A percentile compares a stretch with the other conserved stretches of the same genome.
Evolutionary conservation across 2,113 vertebrate species (phyloP).

Genomic region (Misgurnus mizolepis): DNA sequence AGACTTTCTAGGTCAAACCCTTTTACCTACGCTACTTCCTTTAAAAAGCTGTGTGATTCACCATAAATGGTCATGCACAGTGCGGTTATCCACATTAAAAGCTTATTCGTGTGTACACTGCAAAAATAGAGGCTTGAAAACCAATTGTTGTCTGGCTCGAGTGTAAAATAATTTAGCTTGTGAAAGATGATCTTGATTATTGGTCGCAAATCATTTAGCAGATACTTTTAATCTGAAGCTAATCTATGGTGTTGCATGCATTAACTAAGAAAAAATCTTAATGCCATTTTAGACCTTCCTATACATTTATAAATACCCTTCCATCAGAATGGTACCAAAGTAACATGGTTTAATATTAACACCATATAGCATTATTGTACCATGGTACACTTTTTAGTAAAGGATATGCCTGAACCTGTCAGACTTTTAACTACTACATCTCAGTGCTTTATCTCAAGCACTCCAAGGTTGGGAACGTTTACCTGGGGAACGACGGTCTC

Average conservation of each 20-base stretch:
- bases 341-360: no score
- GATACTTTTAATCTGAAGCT: neutral
- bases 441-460: neutral
- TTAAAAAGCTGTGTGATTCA: slow-evolving; percentile 1
- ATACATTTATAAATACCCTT: no score
- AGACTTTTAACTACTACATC: neutral
- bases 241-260: neutral
- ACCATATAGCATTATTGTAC: neutral
- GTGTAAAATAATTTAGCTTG: neutral
- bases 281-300: no score
- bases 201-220: neutral
- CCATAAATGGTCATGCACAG: slow-evolving; percentile 34
- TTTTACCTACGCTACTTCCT: slow-evolving; percentile 32
- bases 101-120: neutral
- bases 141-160: neutral
- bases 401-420: neutral
- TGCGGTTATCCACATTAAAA: slow-evolving; percentile 10
- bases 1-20: slow-evolving; percentile 20
- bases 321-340: no score
- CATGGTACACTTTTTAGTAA: neutral
- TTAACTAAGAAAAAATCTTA: no score
- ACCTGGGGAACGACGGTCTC: slow-evolving; percentile 89
- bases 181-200: neutral
- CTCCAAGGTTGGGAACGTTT: slow-evolving; percentile 6
- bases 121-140: slow-evolving; percentile 10